Evolutionary conservation across 2,797 vertebrate species (phyloP), one percentile per base, ranked within the genome.

Genomic region (Protonibea diacanthus): DNA sequence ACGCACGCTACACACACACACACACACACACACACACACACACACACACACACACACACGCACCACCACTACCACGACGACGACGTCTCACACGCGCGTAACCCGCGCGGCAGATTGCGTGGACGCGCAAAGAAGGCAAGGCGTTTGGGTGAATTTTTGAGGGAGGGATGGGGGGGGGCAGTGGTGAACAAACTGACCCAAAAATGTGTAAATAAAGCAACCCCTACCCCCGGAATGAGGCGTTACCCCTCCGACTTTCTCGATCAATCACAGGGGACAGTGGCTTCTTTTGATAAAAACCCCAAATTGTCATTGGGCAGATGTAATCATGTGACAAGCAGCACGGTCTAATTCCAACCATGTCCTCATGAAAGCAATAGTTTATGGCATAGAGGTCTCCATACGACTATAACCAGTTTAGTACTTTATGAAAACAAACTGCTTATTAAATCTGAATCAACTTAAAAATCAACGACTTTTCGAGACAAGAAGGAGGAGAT

Each of bases 261-360:
- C 97, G 96, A 98, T 99, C 97, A 98, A 98, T 98, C 97, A 98
- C 97, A 96, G 96, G 97, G 90, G 97, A 99, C 97, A 97, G 97
- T 97, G 97, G 96, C 97, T 97, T 97, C 97, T 97, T 98, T 98
- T 98, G 97, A 99, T 99, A 97, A 97, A 91, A 98, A 97, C 91
- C 96, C 96, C 96, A 97, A 97, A 98, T 97, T 98, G 97, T 98
- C 97, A 99, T 99, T 99, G 98, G 98, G 95, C 96, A 97, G 97
- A 97, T 95, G 95, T 95, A 97, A 98, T 97, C 98, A 99, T 97
- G 98, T 99, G 98, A 99, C 98, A 97, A 96, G 96, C 96, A 96
- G 96, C 97, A 97, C 95, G 96, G 96, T 97, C 97, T 97, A 96
- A 98, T 98, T 98, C 97, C 97, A 96, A 97, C 96, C 96, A 97